Base-by-base conservation (phyloP, 2,797 vertebrate genomes). In the Xenentodon cancila region DNA sequence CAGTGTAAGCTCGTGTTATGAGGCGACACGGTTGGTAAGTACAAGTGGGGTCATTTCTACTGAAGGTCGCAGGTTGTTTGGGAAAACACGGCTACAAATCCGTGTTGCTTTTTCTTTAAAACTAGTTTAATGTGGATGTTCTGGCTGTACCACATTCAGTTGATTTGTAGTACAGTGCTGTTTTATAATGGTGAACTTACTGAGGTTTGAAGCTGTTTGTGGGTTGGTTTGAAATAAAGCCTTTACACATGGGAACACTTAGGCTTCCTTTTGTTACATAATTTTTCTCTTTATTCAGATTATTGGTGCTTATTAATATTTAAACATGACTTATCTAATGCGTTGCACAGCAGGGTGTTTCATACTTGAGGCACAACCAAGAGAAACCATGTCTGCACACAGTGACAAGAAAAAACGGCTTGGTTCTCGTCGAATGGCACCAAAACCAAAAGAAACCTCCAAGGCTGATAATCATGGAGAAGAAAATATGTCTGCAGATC, bases 331-430 rank as follows among this genome's bases (percentile, higher is more conserved):
- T 51, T 64, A 15, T 21, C 9, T 60, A 27, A 63, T 18, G 37
- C 4, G 2, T 59, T 66, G 19, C 43, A 75, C 64, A n/a, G 65
- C 64, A 53, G 7, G 62, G 52, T 75, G 45, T 79, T 25, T 81
- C 17, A 19, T 59, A 57, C 51, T 81, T 56, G 61, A 86, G 84
- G 74, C 63, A 37, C 56, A 21, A 75, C 71, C 70, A 72, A 34
- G 58, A 47, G 8, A 68, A 75, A 61, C 61, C 64, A 92, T 92
- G 91, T 91, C 91, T 61, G 43, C 66, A 66, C 74, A 68, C 64
- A 85, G 53, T 62, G 48, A 67, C 18, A 91, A 73, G 69, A 92
- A 90, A 84, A 79, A 62, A 44, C 89, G 71, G 53, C 30, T 90
- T 42, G 89, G 90, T 54, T 92, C 90, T 30, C 81, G 84, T 20